Evolutionary conservation across 2,888 invertebrate species (phyloP), one percentile per base, ranked within the genome.

Genomic region (Lordiphosa andalusiaca): DNA sequence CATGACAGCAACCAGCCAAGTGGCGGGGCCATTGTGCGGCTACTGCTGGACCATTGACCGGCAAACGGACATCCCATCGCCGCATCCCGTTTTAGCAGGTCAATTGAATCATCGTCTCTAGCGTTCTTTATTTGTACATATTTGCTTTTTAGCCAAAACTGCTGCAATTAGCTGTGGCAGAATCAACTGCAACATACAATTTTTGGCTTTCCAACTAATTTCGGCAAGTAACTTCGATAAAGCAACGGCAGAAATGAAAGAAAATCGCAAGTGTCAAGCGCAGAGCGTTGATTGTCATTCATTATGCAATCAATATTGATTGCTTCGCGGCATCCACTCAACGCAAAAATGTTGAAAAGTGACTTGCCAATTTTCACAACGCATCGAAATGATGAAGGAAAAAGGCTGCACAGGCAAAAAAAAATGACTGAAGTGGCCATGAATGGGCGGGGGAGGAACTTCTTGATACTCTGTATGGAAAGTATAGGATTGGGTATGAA

Each of bases 291-390:
- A 74, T 69, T 78, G 78, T 73, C 82, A 78, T 81, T 74, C 82
- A 77, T 81, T 81, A 81, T 78, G 82, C 77, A 77, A 78, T 77
- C 78, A 81, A 81, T 77, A 81, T 75, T 78, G 77, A 78, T 78
- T 77, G 77, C 77, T 72, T 51, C 49, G 56, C 66, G 55, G 52
- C 49, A 33, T 30, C 33, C 55, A 48, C 58, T 48, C 36, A 48
- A 41, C 67, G 55, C 50, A 61, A 57, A 69, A 60, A 66, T 69
- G 71, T 62, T 75, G 71, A 75, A 67, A 63, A 76, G 65, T 81
- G 81, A 81, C 76, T 81, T 72, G 81, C 65, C 76, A 77, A 69
- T 76, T 69, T 80, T 73, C 67, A 61, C 66, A 58, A 65, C 65
- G 67, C 60, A 53, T 53, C 61, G 60, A 41, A 53, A 47, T 36